phyloP scores from a whole-genome alignment of 2,113 vertebrate genomes.

The Serilophus lunatus region DNA sequence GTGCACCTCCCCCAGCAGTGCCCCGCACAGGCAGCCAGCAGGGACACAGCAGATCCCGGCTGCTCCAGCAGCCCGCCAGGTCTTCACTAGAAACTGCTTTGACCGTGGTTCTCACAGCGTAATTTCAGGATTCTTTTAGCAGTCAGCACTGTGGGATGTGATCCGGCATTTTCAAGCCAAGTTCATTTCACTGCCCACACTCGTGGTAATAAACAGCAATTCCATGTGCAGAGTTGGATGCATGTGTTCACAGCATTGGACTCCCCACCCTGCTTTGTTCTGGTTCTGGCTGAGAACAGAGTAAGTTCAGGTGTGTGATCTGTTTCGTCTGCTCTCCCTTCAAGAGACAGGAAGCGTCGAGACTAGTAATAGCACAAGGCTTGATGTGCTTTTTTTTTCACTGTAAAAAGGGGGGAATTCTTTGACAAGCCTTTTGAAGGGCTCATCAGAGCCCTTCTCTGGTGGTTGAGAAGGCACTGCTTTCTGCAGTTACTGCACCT shows the following conservation, averaged over 20 bases:
- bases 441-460: neutral
- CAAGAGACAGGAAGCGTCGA: neutral
- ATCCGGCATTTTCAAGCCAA: neutral
- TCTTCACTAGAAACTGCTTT: neutral
- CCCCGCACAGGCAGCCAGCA: neutral
- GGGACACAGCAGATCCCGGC: neutral
- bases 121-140: neutral
- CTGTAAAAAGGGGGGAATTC: neutral
- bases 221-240: neutral
- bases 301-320: neutral
- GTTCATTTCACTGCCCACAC: neutral
- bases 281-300: neutral
- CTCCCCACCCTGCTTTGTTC: rapidly evolving
- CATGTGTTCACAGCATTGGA: rapidly evolving
- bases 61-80: neutral
- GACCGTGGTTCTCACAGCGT: neutral
- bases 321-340: neutral
- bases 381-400: neutral
- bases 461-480: neutral
- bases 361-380: neutral
- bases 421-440: neutral
- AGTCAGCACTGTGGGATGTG: neutral
- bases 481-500: neutral
- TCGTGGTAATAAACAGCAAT: neutral
- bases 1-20: neutral